Evolutionary conservation across 2,888 invertebrate species (phyloP), one percentile per base, ranked within the genome.

Genomic region (Acheta domesticus): DNA sequence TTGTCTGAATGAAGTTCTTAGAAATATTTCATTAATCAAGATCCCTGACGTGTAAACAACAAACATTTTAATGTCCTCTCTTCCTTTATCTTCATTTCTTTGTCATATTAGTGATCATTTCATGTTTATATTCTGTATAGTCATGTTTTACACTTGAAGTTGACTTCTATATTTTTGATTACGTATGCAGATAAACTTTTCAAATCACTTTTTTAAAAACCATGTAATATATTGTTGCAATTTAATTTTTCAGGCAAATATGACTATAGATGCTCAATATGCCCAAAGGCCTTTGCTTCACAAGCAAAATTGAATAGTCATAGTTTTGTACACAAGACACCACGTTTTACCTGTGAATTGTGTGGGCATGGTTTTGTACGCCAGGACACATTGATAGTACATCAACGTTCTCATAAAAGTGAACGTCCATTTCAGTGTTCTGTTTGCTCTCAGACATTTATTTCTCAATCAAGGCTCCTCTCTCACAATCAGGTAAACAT

Each of bases 261-360:
- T n/a, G 78, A 80, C 21, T 50, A 80, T 48, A 20, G 20, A n/a
- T 80, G 80, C 74, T 16, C 77, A 19, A 19, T 77, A 12, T 80
- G 80, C 62, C 11, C n/a, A 16, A 80, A 77, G 74, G 75, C 50
- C 19, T 80, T 79, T 76, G 48, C 78, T 21, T 49, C 75, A 14
- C 79, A 74, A 48, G 79, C 77, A 11, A 79, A 79, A 50, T 49
- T 80, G 11, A 80, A 79, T 49, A 77, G 74, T 3, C 80, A 80
- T 48, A 80, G 49, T 73, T 19, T 79, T 48, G 48, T 75, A 20
- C 80, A 80, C 20, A 48, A 75, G 12, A 49, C 36, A 19, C 80
- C 80, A 74, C 75, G 79, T 1, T 80, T 77, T 76, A 74, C 36
- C 4, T 80, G 80, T 75, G 75, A 74, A 12, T 48, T 73, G 48